Evolutionary conservation across 2,113 vertebrate species (phyloP), one percentile per base, ranked within the genome.

Genomic region (Potamarius usumacintae): DNA sequence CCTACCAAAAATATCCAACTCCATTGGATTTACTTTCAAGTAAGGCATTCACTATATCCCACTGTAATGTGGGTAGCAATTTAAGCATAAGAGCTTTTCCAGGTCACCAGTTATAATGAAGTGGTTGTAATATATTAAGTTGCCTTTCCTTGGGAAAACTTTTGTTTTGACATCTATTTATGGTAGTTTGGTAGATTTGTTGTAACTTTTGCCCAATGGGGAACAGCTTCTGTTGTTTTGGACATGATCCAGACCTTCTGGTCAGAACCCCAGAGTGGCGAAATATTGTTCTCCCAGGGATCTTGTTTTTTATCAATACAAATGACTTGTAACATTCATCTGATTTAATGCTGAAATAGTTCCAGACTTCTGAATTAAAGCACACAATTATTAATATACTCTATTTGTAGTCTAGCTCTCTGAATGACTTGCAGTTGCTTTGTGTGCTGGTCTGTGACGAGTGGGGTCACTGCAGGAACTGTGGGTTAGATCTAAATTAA

Each of bases 51-150:
- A 63, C 25, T 77, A 60, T 18, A 48, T 12, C 20, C 27, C 34
- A 27, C 22, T 77, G 25, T 8, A 74, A 34, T 14, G 25, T 20
- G 5, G 17, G 18, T 53, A 79, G 18, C 18, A 79, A 79, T 65
- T 67, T 50, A 14, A 78, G 48, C 17, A 65, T 48, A 57, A 67
- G 11, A 80, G 48, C 11, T 89, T 87, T 81, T 25, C 76, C 30
- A 74, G 55, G 57, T 65, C 50, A 79, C 60, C 58, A 79, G 34
- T 30, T 72, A 86, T 77, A 2, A 53, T 86, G 6, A 34, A 60
- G 17, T 55, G 25, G n/a, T 76, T 76, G 22, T 62, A 80, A 72
- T 60, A 88, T 18, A 88, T 79, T 63, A 76, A 84, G 12, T 22
- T 5, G 27, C 20, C 22, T 72, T 85, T 84, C 25, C 27, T 79